Percentiles rank a stretch among this genome's conserved stretches.
Conservation (phyloP, 2,797 vertebrate species). For the Amazona ochrocephala region DNA sequence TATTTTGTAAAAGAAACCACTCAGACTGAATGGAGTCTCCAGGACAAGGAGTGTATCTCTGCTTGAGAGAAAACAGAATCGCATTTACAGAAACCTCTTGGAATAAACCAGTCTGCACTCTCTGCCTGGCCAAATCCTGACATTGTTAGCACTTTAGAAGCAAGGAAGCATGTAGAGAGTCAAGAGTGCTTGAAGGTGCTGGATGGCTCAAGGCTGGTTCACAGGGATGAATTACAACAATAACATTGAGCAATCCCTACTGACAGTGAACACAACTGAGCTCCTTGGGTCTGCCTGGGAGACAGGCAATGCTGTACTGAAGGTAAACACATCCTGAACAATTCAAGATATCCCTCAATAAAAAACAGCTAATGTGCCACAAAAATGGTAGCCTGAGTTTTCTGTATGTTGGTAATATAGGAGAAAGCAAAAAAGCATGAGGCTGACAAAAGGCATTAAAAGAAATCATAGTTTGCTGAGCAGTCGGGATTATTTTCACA, state of each 20-base stretch:
- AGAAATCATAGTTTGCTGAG: not conserved
- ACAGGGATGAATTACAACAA: not conserved
- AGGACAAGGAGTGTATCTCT: not conserved
- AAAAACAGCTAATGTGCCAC: not conserved
- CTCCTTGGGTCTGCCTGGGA: not conserved
- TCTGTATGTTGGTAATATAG: not conserved
- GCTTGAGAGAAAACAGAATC: not conserved
- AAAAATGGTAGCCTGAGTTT: not conserved
- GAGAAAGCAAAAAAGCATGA: not conserved
- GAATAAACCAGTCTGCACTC: not conserved
- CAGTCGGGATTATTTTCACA: not conserved
- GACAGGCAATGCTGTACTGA: not conserved
- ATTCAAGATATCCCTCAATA: not conserved
- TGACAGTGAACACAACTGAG: not conserved
- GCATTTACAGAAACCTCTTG: not conserved
- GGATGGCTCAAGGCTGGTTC: not conserved
- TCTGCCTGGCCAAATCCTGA: not conserved
- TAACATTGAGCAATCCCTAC: not conserved
- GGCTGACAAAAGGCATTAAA: conserved; percentile 42
- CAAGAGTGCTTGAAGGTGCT: not conserved
- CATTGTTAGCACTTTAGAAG: not conserved
- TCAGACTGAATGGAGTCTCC: not conserved
- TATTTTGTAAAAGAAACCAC: not conserved
- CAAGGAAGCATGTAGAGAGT: not conserved
- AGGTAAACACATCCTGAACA: not conserved